A percentile compares a stretch with the other conserved stretches of the same genome.
These are phyloP conservation scores for Brenthis daphne DNA, from an alignment of 2,888 invertebrate genomes.

Conservation along the genomic window DNA sequence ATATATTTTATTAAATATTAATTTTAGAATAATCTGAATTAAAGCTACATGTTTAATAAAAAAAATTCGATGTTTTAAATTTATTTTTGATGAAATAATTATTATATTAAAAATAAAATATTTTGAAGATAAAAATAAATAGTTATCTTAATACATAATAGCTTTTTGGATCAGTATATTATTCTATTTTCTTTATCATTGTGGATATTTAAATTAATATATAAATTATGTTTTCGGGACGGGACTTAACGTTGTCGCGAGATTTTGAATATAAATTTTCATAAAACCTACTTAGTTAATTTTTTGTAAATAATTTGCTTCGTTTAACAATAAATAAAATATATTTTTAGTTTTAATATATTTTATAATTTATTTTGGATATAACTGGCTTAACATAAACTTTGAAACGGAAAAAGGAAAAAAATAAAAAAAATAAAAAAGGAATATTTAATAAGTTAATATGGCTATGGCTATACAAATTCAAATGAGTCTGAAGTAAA, in stretches of 20 bases:
- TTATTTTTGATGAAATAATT: constrained; percentile 16
- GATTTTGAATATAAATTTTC: constrained; percentile 12
- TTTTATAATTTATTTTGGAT: constrained; percentile 4
- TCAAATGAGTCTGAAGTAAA: constrained; percentile 60
- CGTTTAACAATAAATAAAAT: constrained; percentile 2
- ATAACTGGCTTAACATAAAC: neutral
- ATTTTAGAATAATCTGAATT: constrained; percentile 56
- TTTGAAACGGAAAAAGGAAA: constrained; percentile 32
- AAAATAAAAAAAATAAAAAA: constrained; percentile 46
- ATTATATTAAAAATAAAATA: constrained; percentile 5
- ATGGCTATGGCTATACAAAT: constrained; percentile 54
- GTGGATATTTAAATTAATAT: constrained; percentile 7
- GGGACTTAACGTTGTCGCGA: constrained; percentile 23
- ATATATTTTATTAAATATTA: constrained; percentile 43
- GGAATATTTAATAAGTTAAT: constrained; percentile 46
- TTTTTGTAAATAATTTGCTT: constrained; percentile 20
- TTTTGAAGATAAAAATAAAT: neutral
- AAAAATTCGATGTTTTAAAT: constrained; percentile 39
- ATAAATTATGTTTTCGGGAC: constrained; percentile 18
- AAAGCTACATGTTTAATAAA: constrained; percentile 39
- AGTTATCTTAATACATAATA: neutral
- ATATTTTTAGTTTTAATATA: neutral
- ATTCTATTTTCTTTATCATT: constrained; percentile 3
- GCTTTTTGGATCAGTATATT: neutral
- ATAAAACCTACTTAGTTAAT: neutral